A percentile compares a stretch with the other conserved stretches of the same genome.
These are phyloP conservation scores for Stomorhina lunata DNA, from an alignment of 2,888 invertebrate genomes.

Conservation along the genomic window DNA sequence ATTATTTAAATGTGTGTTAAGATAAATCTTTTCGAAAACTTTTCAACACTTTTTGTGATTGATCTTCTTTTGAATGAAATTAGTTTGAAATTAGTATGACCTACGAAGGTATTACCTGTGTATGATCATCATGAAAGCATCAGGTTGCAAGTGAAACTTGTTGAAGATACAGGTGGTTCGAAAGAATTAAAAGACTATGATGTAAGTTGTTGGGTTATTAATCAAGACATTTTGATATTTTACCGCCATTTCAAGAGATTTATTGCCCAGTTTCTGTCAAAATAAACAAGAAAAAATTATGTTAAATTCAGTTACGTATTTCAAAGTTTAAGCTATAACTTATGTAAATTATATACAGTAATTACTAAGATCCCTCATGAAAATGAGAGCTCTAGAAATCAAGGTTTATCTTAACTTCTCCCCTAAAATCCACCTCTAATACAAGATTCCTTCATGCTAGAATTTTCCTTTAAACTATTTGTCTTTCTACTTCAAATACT, in stretches of 20 bases:
- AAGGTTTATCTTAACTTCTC: too few species aligned
- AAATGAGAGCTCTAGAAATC: too few species aligned
- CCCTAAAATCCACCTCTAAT: too few species aligned
- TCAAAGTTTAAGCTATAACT: too few species aligned
- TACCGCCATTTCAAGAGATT: not conserved
- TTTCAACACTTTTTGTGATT: conserved; percentile 53
- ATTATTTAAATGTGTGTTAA: conserved; percentile 25
- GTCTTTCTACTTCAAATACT: too few species aligned
- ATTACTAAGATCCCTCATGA: too few species aligned
- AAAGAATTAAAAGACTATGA: not conserved
- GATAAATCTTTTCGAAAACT: conserved; percentile 32
- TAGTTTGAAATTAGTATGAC: not conserved
- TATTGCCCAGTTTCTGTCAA: too few species aligned
- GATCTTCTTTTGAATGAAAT: conserved; percentile 41
- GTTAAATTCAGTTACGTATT: too few species aligned
- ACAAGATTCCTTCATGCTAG: too few species aligned
- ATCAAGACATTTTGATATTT: conserved; percentile 36
- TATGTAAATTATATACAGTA: too few species aligned
- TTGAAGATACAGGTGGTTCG: not conserved
- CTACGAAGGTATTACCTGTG: not conserved
- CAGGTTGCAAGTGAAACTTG: not conserved
- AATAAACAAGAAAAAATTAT: too few species aligned
- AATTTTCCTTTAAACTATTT: too few species aligned
- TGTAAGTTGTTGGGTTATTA: conserved; percentile 18
- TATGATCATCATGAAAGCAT: not conserved